These are phyloP conservation scores for Aurelia sp. DNA, from an alignment of 30 jellyfish, hydroid and myxozoan genomes.

Conservation along the genomic window DNA sequence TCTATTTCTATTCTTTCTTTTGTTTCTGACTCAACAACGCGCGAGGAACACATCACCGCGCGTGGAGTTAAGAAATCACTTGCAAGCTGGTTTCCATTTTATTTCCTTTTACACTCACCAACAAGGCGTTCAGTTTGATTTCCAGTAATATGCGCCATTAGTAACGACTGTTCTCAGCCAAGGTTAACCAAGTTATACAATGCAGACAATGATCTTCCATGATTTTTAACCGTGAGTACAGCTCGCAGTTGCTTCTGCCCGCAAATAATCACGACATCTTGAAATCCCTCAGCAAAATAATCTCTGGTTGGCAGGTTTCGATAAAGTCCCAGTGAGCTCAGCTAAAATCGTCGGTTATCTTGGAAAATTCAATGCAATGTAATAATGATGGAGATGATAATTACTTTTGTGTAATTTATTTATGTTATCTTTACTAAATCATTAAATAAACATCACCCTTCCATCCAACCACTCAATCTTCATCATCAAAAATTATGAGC, in stretches of 20 bases:
- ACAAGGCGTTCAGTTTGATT: slow-evolving; percentile 57
- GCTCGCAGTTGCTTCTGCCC: no score
- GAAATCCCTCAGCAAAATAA: no score
- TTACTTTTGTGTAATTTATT: neutral
- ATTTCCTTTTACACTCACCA: slow-evolving; percentile 23
- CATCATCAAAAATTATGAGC: no score
- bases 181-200: neutral
- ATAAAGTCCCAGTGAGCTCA: neutral
- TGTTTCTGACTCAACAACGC: no score
- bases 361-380: neutral
- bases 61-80: no score
- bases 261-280: no score
- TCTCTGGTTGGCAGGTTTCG: no score
- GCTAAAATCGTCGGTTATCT: slow-evolving; percentile 5
- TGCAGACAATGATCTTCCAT: no score
- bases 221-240: no score
- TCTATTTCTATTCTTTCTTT: no score
- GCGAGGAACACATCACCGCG: no score
- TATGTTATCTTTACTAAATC: neutral
- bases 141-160: slow-evolving; percentile 43
- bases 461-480: no score
- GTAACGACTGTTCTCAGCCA: neutral
- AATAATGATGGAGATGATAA: neutral
- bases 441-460: neutral
- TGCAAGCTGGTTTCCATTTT: neutral